Conservation (phyloP, 2,797 vertebrate genomes). For the Graptemys geographica region DNA sequence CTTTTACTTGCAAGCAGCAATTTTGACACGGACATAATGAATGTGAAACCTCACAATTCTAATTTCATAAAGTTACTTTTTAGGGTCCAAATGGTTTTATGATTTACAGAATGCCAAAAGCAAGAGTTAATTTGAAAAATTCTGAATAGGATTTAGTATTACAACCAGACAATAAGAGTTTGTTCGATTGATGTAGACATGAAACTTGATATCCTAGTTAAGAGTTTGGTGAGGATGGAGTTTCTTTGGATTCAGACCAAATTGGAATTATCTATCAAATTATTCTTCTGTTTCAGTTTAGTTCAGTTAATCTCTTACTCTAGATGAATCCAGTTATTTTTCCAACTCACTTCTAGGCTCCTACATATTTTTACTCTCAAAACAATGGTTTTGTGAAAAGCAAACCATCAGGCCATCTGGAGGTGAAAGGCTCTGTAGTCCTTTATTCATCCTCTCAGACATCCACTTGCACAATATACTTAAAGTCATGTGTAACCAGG, state of each 20-base stretch:
- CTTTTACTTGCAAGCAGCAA: background rate
- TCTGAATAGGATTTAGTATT: background rate
- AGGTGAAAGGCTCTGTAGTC: accelerated
- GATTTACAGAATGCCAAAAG: accelerated
- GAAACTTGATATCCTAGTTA: background rate
- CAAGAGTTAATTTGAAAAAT: background rate
- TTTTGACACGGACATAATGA: background rate
- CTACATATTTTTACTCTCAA: background rate
- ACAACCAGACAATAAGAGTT: background rate
- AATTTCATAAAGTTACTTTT: background rate
- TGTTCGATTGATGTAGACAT: background rate
- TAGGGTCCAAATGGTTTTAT: background rate
- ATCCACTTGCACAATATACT: background rate
- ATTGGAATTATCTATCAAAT: background rate
- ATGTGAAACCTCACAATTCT: accelerated
- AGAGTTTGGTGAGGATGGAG: background rate
- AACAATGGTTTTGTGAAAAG: background rate
- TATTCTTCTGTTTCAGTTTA: background rate
- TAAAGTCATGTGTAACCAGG: background rate
- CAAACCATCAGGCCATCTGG: accelerated
- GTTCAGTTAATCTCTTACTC: background rate
- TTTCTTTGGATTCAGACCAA: background rate
- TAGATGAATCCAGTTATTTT: background rate
- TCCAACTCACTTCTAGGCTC: accelerated
- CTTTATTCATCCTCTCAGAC: background rate